Evolutionary conservation across 1,140 invertebrate species (phyloP), one percentile per base, ranked within the genome.

Genomic region (Drosophila bifasciata): DNA sequence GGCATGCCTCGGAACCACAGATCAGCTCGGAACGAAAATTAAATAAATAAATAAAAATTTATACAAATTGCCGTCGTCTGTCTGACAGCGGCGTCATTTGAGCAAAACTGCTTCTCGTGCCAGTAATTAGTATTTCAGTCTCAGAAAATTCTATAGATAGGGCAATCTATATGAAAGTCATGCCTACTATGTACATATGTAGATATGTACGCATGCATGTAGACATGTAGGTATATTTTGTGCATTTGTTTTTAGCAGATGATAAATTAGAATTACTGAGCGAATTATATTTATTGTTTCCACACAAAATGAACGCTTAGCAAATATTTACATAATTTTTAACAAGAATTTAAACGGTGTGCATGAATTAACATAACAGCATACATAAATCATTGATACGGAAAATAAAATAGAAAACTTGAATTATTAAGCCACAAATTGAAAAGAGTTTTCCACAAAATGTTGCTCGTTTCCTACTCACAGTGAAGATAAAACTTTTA

Each of bases 71-170:
- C 17, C 41, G 25, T 28, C 6, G n/a, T 21, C 8, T 0, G 28
- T 9, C 32, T 36, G 51, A 55, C 61, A 41, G 48, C 32, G 49
- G 28, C 60, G 53, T 61, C 61, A 52, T 69, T 69, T 41, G 56
- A 46, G 25, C 56, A 70, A 70, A 36, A 36, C 62, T 75, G 58
- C 39, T 43, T 53, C 43, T 23, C 45, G 21, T 57, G 48, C 28
- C 63, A 32, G 50, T 85, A 76, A 84, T 85, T 85, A 73, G 48
- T 62, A 55, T 69, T 73, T 53, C 76, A 76, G 72, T 73, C 23
- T 16, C 66, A 56, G 63, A 56, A 56, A 48, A 17, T 67, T 28
- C 28, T n/a, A 36, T 36, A 36, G 32, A 13, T 36, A 13, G 11
- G 11, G 11, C 32, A 13, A 36, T 36, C 11, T 36, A 11, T 36